A percentile compares a stretch with the other conserved stretches of the same genome.
phyloP scores from a whole-genome alignment of 2,888 invertebrate genomes.

The Drosophila subquinaria region DNA sequence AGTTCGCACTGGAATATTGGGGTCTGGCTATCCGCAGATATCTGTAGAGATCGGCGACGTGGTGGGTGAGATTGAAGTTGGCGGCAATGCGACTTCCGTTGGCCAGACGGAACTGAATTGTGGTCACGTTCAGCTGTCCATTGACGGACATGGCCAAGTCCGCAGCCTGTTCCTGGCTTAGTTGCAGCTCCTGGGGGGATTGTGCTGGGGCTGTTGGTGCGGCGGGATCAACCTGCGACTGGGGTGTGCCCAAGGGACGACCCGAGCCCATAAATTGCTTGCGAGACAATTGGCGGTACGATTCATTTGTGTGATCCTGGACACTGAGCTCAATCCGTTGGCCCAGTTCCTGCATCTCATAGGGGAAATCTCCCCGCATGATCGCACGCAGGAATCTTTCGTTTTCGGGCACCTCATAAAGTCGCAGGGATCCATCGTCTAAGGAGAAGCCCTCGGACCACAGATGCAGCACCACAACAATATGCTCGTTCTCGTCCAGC shows the following conservation, averaged over 20 bases:
- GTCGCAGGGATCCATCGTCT: slow-evolving; percentile 58
- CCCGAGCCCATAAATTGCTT: slow-evolving; percentile 66
- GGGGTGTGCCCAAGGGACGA: slow-evolving; percentile 33
- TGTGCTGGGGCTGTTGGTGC: background rate
- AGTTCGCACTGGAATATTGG: slow-evolving; percentile 38
- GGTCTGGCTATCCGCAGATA: slow-evolving; percentile 63
- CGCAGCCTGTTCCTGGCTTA: slow-evolving; percentile 14
- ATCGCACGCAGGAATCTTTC: slow-evolving; percentile 57
- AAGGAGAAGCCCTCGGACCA: slow-evolving; percentile 71
- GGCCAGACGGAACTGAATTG: slow-evolving; percentile 61
- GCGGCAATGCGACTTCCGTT: slow-evolving; percentile 66
- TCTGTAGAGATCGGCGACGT: slow-evolving; percentile 62
- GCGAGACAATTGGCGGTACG: slow-evolving; percentile 50
- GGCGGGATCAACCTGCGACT: background rate
- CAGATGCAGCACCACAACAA: slow-evolving; percentile 57
- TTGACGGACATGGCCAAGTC: slow-evolving; percentile 37
- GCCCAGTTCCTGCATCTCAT: slow-evolving; percentile 53
- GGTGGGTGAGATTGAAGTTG: slow-evolving; percentile 62
- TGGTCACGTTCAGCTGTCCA: slow-evolving; percentile 40
- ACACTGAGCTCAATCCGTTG: slow-evolving; percentile 51
- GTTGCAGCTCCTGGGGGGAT: slow-evolving; percentile 14
- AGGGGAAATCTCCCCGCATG: slow-evolving; percentile 64
- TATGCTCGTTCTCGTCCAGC: slow-evolving; percentile 38
- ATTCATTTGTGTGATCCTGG: slow-evolving; percentile 62
- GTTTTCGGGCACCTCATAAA: slow-evolving; percentile 62